These are phyloP conservation scores for Troglohyphantes excavatus DNA, from an alignment of 2,888 invertebrate species.

Conservation along the genomic window DNA sequence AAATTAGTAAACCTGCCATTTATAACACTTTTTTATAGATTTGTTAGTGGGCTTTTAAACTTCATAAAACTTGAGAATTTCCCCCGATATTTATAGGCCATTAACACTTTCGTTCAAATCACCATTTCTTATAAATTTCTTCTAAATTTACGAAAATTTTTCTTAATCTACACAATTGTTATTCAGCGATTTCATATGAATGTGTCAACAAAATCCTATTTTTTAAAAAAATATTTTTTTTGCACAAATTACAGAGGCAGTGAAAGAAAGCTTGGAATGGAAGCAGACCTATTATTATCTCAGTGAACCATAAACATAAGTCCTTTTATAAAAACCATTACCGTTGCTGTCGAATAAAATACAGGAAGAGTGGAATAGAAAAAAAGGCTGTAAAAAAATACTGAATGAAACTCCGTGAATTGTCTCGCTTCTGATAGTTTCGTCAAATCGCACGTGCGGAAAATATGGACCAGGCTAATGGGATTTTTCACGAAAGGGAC, in stretches of 20 bases:
- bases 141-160: too few species aligned
- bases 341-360: neutral
- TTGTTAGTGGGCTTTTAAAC: too few species aligned
- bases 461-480: conserved; percentile 74
- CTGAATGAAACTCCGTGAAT: conserved; percentile 15
- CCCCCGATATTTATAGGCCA: too few species aligned
- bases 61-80: too few species aligned
- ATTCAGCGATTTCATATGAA: too few species aligned
- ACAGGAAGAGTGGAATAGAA: conserved; percentile 10
- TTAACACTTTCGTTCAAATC: too few species aligned
- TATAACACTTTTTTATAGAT: too few species aligned
- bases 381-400: conserved; percentile 9
- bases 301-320: neutral
- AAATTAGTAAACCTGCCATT: too few species aligned
- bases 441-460: conserved; percentile 36
- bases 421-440: conserved; percentile 25
- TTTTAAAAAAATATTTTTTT: too few species aligned
- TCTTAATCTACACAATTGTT: too few species aligned
- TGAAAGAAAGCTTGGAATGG: neutral
- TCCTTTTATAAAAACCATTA: neutral
- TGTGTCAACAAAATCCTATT: too few species aligned
- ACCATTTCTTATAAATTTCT: too few species aligned
- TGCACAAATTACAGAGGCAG: neutral
- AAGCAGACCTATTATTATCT: neutral
- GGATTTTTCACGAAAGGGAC: conserved; percentile 27